Percentiles rank a stretch among this genome's conserved stretches.
phyloP scores from a whole-genome alignment of 1,140 invertebrate genomes.

The Prorops nasuta region DNA sequence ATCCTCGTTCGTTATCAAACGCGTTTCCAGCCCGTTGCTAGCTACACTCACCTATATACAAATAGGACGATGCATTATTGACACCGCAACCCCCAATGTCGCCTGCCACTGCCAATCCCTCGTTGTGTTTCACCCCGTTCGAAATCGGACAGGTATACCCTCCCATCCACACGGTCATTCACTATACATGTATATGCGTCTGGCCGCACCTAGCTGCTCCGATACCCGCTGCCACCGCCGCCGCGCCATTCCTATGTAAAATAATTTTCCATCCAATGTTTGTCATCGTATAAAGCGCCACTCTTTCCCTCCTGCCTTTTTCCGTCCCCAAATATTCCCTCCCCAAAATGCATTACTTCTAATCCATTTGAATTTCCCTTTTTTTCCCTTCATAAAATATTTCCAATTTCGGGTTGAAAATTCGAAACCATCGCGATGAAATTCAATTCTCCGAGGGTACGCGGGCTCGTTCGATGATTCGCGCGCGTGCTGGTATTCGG shows the following conservation, averaged over 20 bases:
- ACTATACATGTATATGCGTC: neutral
- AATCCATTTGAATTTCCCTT: no score
- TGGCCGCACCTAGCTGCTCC: neutral
- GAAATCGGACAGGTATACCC: conserved; percentile 45
- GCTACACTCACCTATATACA: conserved; percentile 41
- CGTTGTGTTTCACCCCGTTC: conserved; percentile 36
- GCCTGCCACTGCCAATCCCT: conserved; percentile 37
- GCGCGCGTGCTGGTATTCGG: no score
- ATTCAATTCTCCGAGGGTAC: no score
- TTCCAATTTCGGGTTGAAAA: no score
- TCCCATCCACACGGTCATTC: neutral
- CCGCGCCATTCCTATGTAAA: no score
- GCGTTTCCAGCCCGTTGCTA: conserved; percentile 20
- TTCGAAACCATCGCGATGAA: no score
- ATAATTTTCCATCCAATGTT: neutral
- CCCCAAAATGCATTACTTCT: no score
- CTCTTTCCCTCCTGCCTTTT: neutral
- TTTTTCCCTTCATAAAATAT: no score
- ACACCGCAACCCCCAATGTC: conserved; percentile 47
- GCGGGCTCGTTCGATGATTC: no score
- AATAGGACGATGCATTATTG: conserved; percentile 43
- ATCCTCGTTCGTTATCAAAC: conserved; percentile 20
- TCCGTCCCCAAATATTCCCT: no score
- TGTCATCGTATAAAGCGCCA: neutral
- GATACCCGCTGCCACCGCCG: neutral